Evolutionary conservation across 1,140 invertebrate species (phyloP).

Genomic region (Manduca sexta): DNA sequence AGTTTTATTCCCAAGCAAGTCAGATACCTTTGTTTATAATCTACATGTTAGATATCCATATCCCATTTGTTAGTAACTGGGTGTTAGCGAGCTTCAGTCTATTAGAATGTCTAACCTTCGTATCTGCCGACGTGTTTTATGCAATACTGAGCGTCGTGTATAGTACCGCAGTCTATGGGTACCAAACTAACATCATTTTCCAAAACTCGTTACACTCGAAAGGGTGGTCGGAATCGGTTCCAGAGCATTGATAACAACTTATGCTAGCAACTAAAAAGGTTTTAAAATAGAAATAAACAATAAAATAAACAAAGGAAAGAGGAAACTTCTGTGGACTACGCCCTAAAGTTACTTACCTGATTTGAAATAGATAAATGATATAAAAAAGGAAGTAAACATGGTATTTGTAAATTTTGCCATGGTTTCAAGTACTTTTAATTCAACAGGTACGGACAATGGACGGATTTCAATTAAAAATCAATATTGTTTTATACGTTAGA

Average conservation of each 20-base stretch:
- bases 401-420: too few relatives aligned
- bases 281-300: constrained; percentile 27
- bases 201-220: constrained; percentile 93
- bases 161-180: constrained; percentile 82
- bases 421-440: too few relatives aligned
- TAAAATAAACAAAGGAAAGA: constrained; percentile 17
- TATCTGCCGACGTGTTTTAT: constrained; percentile 95
- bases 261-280: constrained; percentile 76
- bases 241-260: constrained; percentile 92
- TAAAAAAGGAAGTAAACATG: not conserved
- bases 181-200: constrained; percentile 79
- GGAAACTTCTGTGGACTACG: too few relatives aligned
- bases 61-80: not conserved
- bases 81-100: not conserved
- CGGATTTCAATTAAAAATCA: not conserved
- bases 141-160: constrained; percentile 91
- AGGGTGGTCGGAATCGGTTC: constrained; percentile 82
- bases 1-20: too few relatives aligned
- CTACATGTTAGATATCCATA: constrained; percentile 3
- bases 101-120: constrained; percentile 83
- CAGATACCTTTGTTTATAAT: constrained; percentile 1
- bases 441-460: too few relatives aligned
- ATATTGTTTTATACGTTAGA: too few relatives aligned
- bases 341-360: constrained; percentile 32
- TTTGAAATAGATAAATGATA: constrained; percentile 14